Conservation (phyloP, 2,113 vertebrate genomes). For the Rhinogobius similis region DNA sequence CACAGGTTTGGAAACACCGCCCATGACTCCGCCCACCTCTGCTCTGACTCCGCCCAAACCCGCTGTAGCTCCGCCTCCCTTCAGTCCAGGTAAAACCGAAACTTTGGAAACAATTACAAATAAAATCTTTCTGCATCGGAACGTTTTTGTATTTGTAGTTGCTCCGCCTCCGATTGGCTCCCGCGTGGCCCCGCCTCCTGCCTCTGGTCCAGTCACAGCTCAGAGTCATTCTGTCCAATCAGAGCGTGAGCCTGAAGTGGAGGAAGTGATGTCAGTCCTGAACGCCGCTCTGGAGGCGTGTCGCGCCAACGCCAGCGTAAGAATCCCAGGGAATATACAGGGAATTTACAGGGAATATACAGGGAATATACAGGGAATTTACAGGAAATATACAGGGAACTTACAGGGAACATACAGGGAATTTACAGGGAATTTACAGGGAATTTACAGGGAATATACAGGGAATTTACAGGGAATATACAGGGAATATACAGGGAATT, state of each 20-base stretch:
- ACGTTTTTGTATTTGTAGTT: neutral
- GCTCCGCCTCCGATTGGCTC: conserved; percentile 22
- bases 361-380: too few species aligned
- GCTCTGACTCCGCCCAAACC: conserved; percentile 66
- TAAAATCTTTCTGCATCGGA: too few species aligned
- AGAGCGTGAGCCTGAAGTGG: conserved; percentile 68
- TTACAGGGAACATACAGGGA: too few species aligned
- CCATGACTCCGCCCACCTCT: conserved; percentile 48
- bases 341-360: too few species aligned
- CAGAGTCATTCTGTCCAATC: conserved; percentile 33
- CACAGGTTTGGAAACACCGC: conserved; percentile 33
- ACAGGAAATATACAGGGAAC: too few species aligned
- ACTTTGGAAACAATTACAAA: neutral
- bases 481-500: too few species aligned
- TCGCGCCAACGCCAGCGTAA: conserved; percentile 63
- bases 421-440: too few species aligned
- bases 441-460: too few species aligned
- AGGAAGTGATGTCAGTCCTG: conserved; percentile 76
- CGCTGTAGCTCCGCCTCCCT: conserved; percentile 41
- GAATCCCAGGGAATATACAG: too few species aligned
- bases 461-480: too few species aligned
- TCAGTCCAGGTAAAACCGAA: conserved; percentile 19
- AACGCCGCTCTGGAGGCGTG: conserved; percentile 77
- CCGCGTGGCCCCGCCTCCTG: conserved; percentile 26
- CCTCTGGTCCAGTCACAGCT: conserved; percentile 16